Conservation (phyloP, 2,888 invertebrate genomes). For the Alitta virens region DNA sequence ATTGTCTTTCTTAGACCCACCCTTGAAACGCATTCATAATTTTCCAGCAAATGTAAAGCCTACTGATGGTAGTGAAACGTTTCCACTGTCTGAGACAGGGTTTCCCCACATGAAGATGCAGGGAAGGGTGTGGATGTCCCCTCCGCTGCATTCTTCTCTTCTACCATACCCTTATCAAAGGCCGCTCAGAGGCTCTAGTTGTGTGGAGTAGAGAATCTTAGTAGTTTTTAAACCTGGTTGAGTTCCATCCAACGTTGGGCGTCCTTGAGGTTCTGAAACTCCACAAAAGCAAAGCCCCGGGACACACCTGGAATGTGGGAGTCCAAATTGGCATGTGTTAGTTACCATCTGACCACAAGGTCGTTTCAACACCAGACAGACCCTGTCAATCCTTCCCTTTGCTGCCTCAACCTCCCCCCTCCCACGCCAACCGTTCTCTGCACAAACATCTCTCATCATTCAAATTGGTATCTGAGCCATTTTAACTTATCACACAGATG, state of each 20-base stretch:
- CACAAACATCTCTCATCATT: too few species aligned
- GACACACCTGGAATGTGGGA: constrained; percentile 69
- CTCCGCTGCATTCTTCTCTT: too few species aligned
- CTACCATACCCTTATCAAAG: too few species aligned
- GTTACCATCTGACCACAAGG: constrained; percentile 7
- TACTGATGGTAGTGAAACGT: too few species aligned
- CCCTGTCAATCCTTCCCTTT: background rate
- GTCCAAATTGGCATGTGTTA: constrained; percentile 24
- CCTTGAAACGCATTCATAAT: too few species aligned
- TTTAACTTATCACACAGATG: background rate
- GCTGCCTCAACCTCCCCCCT: constrained; percentile 4
- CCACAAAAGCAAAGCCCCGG: constrained; percentile 88
- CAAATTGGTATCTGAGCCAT: too few species aligned
- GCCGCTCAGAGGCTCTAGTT: constrained; percentile 29
- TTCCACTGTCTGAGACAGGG: too few species aligned
- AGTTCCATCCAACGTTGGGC: constrained; percentile 88
- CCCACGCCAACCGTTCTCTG: background rate
- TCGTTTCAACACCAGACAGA: background rate
- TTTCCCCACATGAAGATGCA: too few species aligned
- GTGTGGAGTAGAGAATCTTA: constrained; percentile 13
- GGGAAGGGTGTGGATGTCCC: too few species aligned
- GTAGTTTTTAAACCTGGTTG: constrained; percentile 70
- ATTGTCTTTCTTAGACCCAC: too few species aligned
- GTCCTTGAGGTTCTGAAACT: constrained; percentile 84
- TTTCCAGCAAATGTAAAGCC: too few species aligned